Conservation (phyloP, 2,888 invertebrate species). For the Phortica okadai region DNA sequence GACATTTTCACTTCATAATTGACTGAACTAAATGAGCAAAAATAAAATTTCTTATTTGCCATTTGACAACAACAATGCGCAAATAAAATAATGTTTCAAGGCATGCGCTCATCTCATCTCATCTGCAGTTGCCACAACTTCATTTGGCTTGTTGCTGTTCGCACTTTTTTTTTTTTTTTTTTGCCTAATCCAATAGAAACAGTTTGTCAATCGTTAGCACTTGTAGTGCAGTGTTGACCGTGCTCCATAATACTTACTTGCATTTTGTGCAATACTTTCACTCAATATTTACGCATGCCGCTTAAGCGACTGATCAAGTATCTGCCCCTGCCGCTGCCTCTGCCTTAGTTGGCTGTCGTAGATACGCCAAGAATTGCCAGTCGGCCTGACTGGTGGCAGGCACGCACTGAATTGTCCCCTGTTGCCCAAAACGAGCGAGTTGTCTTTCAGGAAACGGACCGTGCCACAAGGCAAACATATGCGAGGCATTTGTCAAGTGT, state of each 20-base stretch:
- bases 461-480: background rate
- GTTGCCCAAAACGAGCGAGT: conserved; percentile 51
- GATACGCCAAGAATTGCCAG: background rate
- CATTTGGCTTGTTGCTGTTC: too few species aligned
- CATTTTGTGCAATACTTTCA: conserved; percentile 53
- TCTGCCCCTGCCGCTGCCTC: background rate
- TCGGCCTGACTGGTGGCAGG: conserved; percentile 1
- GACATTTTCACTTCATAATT: conserved; percentile 56
- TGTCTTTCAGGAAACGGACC: conserved; percentile 19
- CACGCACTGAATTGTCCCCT: conserved; percentile 18
- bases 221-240: conserved; percentile 3
- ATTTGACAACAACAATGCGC: background rate
- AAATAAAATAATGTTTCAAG: too few species aligned
- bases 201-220: background rate
- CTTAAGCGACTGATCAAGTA: background rate
- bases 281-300: conserved; percentile 60
- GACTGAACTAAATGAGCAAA: background rate
- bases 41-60: background rate
- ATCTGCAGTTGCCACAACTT: too few species aligned
- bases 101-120: too few species aligned
- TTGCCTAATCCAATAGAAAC: background rate
- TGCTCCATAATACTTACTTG: background rate
- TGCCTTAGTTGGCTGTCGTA: too few species aligned
- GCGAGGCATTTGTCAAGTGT: conserved; percentile 11
- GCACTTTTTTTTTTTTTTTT: too few species aligned